Base-by-base conservation (phyloP, 2,113 vertebrate genomes). In the Ceuthmochares aereus region DNA sequence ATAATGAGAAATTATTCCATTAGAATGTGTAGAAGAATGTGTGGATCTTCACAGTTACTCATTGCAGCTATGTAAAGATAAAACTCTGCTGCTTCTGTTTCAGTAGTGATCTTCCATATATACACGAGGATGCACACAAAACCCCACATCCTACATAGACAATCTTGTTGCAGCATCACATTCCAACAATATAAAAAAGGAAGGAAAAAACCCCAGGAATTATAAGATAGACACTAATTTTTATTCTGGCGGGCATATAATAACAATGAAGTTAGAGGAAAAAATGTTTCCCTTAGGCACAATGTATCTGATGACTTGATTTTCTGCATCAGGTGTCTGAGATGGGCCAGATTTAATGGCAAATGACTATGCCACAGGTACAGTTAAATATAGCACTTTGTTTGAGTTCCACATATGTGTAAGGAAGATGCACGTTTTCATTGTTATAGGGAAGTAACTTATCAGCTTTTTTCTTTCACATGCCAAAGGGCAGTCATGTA, bases 111-210 rank as follows among this genome's bases (percentile, higher is more conserved):
- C 36, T 77, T 42, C 30, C 9, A 47, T 2, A 34, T 34, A 72
- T 83, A 42, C 11, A 60, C 6, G 3, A 40, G 9, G 21, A 84
- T 70, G 16, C 23, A 67, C 1, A 18, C 6, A 58, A 4, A 54
- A 3, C 62, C 1, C 15, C 6, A 55, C 5, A 49, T 4, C 6
- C 27, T 2, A 1, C 13, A 43, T 7, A 67, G 23, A 62, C 9
- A 78, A 49, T 70, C 26, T 52, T 73, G 11, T 43, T 68, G 51
- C 4, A 37, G 29, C 56, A 69, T 4, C 17, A 52, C 77, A 49
- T 4, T 37, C 21, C 55, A 36, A 27, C 32, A 21, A 55, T 36
- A 54, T 17, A 34, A 30, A 58, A 37, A 43, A 54, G 7, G 75
- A 64, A 40, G 3, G 68, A 42, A 14, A 3, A 75, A n/a, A 32